Conservation (phyloP, 2,888 invertebrate genomes). For the Ophioninae sp. region DNA sequence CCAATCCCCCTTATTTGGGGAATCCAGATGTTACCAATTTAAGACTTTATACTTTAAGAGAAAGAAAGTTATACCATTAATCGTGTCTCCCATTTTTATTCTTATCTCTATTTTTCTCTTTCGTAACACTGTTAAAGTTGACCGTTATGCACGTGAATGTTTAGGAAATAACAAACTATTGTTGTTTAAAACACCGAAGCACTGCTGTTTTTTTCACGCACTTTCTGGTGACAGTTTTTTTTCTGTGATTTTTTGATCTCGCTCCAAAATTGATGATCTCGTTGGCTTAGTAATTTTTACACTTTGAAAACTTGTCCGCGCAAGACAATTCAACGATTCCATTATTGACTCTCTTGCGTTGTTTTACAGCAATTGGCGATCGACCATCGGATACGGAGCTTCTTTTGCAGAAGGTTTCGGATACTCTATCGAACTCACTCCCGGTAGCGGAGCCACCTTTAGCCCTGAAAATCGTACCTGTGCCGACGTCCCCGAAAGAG, state of each 20-base stretch:
- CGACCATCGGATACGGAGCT: conserved; percentile 74
- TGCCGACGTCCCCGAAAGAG: conserved; percentile 12
- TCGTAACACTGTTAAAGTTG: background rate
- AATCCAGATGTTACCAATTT: background rate
- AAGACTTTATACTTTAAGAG: no score
- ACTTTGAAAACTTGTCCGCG: background rate
- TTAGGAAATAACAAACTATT: conserved; percentile 14
- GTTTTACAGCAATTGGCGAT: conserved; percentile 60
- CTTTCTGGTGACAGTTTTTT: conserved; percentile 42
- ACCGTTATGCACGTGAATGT: background rate
- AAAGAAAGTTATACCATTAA: background rate
- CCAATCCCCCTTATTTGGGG: no score
- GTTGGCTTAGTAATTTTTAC: background rate
- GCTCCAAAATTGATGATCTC: background rate
- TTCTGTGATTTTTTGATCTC: background rate
- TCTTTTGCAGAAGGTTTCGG: conserved; percentile 78
- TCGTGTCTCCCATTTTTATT: background rate
- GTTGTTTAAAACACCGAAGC: conserved; percentile 10
- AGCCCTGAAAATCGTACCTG: background rate
- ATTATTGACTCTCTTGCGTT: background rate
- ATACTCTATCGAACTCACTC: conserved; percentile 74
- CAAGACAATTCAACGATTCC: background rate
- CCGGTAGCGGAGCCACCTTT: conserved; percentile 58
- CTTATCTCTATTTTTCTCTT: conserved; percentile 3
- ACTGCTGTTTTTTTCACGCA: background rate